A percentile compares a stretch with the other conserved stretches of the same genome.
These are phyloP conservation scores for Mizuhopecten yessoensis DNA, from an alignment of 1,140 invertebrate species.

Conservation along the genomic window DNA sequence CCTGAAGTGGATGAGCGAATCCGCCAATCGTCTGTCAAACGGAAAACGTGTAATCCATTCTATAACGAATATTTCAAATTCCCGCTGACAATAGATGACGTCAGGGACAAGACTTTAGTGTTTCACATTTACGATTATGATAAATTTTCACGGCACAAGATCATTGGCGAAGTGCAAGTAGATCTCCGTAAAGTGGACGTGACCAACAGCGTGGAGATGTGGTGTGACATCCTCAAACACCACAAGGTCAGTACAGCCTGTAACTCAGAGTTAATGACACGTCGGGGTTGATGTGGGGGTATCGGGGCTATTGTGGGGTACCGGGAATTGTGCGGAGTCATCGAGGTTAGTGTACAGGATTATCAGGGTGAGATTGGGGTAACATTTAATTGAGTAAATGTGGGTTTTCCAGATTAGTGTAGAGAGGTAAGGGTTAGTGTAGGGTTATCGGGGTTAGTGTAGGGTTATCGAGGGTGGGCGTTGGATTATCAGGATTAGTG, in stretches of 20 bases:
- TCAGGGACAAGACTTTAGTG: conserved; percentile 89
- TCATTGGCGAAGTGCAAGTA: conserved; percentile 93
- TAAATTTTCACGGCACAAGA: conserved; percentile 93
- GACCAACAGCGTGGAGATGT: conserved; percentile 90
- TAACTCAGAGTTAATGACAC: too few species aligned
- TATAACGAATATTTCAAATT: conserved; percentile 87
- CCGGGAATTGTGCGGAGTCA: too few species aligned
- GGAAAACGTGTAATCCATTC: conserved; percentile 85
- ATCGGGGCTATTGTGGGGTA: too few species aligned
- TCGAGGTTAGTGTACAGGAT: too few species aligned
- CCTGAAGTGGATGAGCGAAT: conserved; percentile 93
- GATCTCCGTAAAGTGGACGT: conserved; percentile 83
- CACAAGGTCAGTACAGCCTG: conserved; percentile 67
- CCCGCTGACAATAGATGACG: conserved; percentile 88
- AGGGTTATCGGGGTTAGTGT: too few species aligned
- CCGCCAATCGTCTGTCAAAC: conserved; percentile 88
- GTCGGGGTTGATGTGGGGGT: too few species aligned
- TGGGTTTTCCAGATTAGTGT: too few species aligned
- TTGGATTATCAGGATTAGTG: too few species aligned
- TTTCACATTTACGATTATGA: conserved; percentile 96
- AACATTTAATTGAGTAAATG: too few species aligned
- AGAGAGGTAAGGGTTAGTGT: too few species aligned
- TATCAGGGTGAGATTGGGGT: too few species aligned
- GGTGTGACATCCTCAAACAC: conserved; percentile 88
- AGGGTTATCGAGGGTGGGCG: too few species aligned